Base-by-base conservation (phyloP, 1,140 invertebrate genomes). In the Drosophila teissieri region DNA sequence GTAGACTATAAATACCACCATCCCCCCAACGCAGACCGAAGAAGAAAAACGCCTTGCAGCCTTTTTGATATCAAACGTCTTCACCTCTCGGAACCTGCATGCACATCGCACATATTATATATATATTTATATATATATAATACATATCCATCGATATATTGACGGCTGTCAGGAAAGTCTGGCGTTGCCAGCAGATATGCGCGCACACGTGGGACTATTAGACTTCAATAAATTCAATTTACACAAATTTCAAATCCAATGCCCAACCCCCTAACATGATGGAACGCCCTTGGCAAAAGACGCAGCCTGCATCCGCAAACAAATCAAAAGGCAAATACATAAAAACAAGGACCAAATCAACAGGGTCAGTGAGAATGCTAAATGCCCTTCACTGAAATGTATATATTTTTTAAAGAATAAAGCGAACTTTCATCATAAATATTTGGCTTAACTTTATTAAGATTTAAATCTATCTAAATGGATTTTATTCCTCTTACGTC, bases 141-240 rank as follows among this genome's bases (percentile, higher is more conserved):
- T 31, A 40, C 46, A 49, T 42, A 65, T 48, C 45, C 36, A 57
- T 45, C 51, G 45, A 57, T 61, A 55, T 65, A 68, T 81, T 62
- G 79, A 73, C 51, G 64, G 62, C 82, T 78, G 82, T 77, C 78
- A 86, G 78, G 45, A 60, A 42, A 67, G 55, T 44, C 64, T 76
- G 80, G 67, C 82, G 63, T 48, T 48, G 68, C 69, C 67, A 49
- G 65, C 27, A 64, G 55, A 86, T 58, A 81, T 76, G 79, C 65
- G 54, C 45, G 45, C 53, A 76, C 83, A 76, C 82, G 73, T 77
- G 79, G 75, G 83, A 88, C 84, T 83, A 88, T 88, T 83, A 89
- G 84, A 89, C 77, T 89, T 89, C 84, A 80, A 89, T 89, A 89
- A 89, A 89, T 89, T 89, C 84, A 89, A 89, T 89, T 89, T 89